Percentiles rank a stretch among this genome's conserved stretches.
These are phyloP conservation scores for Hafferia zeledoni DNA, from an alignment of 2,797 vertebrate genomes.

Conservation along the genomic window DNA sequence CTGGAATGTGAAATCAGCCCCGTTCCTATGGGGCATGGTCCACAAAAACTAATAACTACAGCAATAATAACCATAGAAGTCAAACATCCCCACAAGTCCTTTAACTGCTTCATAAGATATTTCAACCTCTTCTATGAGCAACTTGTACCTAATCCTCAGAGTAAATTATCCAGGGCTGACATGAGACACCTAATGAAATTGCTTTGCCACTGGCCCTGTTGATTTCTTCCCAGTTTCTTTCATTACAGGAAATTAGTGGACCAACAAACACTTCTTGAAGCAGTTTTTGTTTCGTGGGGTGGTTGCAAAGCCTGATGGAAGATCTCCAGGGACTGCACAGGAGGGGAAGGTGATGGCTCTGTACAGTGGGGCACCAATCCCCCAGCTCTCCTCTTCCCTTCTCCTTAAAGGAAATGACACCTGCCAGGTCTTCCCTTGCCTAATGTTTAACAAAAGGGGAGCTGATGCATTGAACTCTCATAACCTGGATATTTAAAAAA, in stretches of 20 bases:
- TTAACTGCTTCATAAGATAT: background rate
- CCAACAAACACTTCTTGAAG: background rate
- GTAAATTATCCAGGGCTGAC: background rate
- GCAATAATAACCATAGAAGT: background rate
- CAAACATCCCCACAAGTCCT: background rate
- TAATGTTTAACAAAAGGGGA: background rate
- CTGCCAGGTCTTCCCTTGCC: background rate
- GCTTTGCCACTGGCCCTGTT: slow-evolving; percentile 4
- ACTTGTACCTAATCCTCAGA: background rate
- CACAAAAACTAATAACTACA: slow-evolving; percentile 27
- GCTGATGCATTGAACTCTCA: background rate
- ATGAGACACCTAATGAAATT: background rate
- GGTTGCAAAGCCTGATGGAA: background rate
- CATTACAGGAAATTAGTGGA: background rate
- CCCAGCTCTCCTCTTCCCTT: background rate
- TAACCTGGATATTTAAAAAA: background rate
- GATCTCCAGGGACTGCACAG: background rate
- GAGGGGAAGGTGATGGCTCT: background rate
- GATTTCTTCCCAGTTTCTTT: background rate
- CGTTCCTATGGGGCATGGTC: background rate
- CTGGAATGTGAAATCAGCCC: background rate
- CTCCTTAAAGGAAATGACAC: background rate
- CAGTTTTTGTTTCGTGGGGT: background rate
- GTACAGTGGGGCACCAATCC: rapidly evolving
- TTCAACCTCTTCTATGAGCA: background rate